Percentiles rank a stretch among this genome's conserved stretches.
phyloP scores from a whole-genome alignment of 2,797 vertebrate species.

The Fringilla coelebs region DNA sequence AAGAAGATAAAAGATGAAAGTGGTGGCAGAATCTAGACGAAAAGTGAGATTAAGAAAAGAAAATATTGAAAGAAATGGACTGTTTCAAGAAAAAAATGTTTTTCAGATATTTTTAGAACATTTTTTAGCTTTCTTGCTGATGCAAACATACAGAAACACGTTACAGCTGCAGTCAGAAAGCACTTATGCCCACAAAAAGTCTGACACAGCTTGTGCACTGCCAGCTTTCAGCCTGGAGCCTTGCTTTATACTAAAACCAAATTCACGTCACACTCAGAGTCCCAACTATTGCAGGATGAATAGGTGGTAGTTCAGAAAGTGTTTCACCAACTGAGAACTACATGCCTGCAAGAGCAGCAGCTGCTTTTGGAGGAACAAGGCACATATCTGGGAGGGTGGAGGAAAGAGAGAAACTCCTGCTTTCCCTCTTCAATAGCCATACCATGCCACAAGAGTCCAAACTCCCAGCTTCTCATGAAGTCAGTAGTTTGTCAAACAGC shows the following conservation, averaged over 20 bases:
- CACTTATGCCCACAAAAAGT: neutral
- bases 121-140: neutral
- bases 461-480: neutral
- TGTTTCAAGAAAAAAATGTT: neutral
- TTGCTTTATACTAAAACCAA: neutral
- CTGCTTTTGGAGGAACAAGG: neutral
- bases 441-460: rapidly evolving
- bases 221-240: neutral
- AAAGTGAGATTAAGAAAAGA: neutral
- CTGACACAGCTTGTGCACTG: neutral
- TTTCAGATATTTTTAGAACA: neutral
- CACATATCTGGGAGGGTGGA: neutral
- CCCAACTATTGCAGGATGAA: neutral
- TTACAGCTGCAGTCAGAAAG: neutral
- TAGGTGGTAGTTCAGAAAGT: neutral
- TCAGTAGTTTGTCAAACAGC: neutral
- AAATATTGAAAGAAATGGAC: neutral
- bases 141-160: neutral
- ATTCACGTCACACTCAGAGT: neutral
- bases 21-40: neutral
- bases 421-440: neutral
- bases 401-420: neutral
- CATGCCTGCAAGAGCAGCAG: neutral
- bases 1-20: neutral
- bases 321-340: neutral